Evolutionary conservation across 2,797 vertebrate species (phyloP).

Genomic region (Borostomias antarcticus): DNA sequence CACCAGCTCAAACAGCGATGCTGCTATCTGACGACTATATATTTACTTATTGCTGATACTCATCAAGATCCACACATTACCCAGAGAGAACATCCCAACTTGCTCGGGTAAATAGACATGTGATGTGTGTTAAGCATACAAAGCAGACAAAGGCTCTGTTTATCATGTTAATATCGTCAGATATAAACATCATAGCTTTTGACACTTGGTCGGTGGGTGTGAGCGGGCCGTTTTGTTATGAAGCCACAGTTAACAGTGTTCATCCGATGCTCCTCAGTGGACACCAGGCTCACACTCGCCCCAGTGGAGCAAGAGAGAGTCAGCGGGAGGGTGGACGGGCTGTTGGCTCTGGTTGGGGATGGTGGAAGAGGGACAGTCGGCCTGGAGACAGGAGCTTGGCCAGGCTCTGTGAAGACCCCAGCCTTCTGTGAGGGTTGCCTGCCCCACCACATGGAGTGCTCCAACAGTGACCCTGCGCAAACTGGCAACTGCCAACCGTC

Average conservation of each 20-base stretch:
- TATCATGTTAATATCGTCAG: constrained; percentile 55
- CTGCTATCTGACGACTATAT: constrained; percentile 29
- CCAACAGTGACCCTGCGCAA: constrained; percentile 88
- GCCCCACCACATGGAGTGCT: constrained; percentile 80
- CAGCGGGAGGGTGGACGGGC: constrained; percentile 72
- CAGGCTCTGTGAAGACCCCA: constrained; percentile 71
- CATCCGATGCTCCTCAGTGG: constrained; percentile 65
- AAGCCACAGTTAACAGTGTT: constrained; percentile 69
- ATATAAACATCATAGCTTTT: constrained; percentile 71
- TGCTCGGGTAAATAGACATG: constrained; percentile 29
- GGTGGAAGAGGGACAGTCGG: constrained; percentile 64
- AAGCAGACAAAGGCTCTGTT: constrained; percentile 43
- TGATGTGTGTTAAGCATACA: constrained; percentile 29
- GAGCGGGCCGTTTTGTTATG: constrained; percentile 65
- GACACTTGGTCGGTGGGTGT: constrained; percentile 70
- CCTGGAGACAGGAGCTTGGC: constrained; percentile 78
- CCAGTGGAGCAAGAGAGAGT: constrained; percentile 58
- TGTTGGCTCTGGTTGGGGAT: constrained; percentile 67
- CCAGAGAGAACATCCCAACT: constrained; percentile 25
- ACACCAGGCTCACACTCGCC: constrained; percentile 70
- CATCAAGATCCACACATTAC: constrained; percentile 29
- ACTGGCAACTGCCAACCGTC: constrained; percentile 95
- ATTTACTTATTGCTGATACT: constrained; percentile 22
- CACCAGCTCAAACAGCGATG: constrained; percentile 12
- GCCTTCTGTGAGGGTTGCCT: constrained; percentile 79